Evolutionary conservation across 2,113 vertebrate species (phyloP), one percentile per base, ranked within the genome.

Genomic region (Perccottus glenii): DNA sequence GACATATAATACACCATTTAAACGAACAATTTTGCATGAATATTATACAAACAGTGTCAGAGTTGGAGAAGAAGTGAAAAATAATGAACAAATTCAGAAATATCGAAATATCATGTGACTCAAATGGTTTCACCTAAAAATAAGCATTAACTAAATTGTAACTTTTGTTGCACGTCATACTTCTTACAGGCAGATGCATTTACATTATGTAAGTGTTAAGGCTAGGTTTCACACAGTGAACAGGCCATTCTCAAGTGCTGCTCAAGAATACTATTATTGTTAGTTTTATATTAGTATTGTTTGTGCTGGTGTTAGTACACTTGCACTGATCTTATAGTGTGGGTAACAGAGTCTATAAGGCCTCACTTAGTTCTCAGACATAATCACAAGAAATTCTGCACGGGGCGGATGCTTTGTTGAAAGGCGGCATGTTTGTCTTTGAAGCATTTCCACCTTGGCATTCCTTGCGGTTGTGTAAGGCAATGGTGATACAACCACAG

Each of bases 401-500:
- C 19, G 19, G 87, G 80, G 85, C 15, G 64, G 80, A 68, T 67
- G 62, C 67, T 73, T 74, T 81, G 68, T 77, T 67, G 77, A 81
- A 67, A 36, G 67, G 64, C 78, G 77, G 78, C 60, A 53, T 64
- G 62, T 53, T 68, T 64, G 61, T 53, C 77, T 92, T 91, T 90
- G 87, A 90, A 89, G 84, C 67, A 62, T 62, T 85, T 84, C 85
- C 85, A 88, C 84, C 85, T 84, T 62, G 50, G 68, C 91, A 93
- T 92, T 92, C 90, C 85, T 91, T 87, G 85, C 15, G 88, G 87
- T 87, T 90, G 86, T 87, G 90, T 87, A 83, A 90, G 66, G 70
- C 72, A 65, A 84, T 19, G 58, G 62, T 40, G 52, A 85, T 77
- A 61, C 58, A 56, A 81, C 85, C 81, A 72, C 75, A 82, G 82